phyloP scores from a whole-genome alignment of 1,140 invertebrate species.

The Caerostris extrusa region DNA sequence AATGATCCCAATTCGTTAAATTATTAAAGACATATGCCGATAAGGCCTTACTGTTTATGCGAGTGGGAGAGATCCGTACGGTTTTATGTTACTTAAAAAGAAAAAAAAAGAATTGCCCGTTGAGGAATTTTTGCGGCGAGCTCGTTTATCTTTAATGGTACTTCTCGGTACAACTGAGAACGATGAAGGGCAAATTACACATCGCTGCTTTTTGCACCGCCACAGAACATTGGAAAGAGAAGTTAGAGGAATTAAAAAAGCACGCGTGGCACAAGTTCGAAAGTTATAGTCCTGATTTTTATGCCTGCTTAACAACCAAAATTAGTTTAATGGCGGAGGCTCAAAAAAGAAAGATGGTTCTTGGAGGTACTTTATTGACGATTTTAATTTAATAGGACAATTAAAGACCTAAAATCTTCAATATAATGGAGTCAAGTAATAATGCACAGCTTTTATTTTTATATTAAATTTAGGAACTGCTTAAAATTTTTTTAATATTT shows the following conservation, averaged over 20 bases:
- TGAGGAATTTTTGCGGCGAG: conserved; percentile 1
- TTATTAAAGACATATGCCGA: neutral
- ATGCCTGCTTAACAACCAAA: conserved; percentile 7
- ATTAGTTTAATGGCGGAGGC: neutral
- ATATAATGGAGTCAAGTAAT: no score
- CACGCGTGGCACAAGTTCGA: neutral
- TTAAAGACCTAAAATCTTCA: no score
- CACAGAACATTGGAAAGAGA: neutral
- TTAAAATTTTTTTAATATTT: no score
- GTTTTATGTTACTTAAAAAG: conserved; percentile 21
- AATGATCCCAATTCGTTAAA: neutral
- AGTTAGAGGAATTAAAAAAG: neutral
- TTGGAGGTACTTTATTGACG: neutral
- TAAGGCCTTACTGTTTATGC: conserved; percentile 40
- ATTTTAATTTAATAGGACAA: neutral
- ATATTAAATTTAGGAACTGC: no score
- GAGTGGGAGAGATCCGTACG: neutral
- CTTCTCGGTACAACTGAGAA: neutral
- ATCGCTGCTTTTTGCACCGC: neutral
- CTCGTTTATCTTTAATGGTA: conserved; percentile 41
- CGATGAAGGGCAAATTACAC: conserved; percentile 18
- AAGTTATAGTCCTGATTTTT: conserved; percentile 15
- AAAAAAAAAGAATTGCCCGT: neutral
- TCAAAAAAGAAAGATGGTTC: neutral
- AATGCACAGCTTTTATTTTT: no score